These are phyloP conservation scores for Gallinago stenura DNA, from an alignment of 2,797 vertebrate species.

Conservation along the genomic window DNA sequence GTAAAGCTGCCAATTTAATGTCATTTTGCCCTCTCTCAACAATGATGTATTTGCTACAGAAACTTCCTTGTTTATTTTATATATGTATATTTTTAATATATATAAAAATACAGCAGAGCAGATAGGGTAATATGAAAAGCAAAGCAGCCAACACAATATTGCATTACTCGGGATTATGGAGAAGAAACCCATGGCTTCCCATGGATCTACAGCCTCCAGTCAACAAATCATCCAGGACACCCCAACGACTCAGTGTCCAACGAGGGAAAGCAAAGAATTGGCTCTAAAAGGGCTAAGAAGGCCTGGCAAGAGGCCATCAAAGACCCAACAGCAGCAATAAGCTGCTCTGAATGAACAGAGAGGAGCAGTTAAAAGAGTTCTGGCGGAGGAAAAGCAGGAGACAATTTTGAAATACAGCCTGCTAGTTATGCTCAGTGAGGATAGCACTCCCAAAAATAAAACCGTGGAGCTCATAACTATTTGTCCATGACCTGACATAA, in stretches of 20 bases:
- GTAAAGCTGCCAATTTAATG: slow-evolving; percentile 73
- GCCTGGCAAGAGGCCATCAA: slow-evolving; percentile 22
- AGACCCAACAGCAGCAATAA: neutral
- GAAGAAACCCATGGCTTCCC: neutral
- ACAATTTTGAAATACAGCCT: neutral
- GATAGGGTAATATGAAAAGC: neutral
- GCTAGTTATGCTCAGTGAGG: neutral
- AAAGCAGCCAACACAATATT: neutral
- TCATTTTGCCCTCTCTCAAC: slow-evolving; percentile 64
- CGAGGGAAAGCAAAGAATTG: neutral
- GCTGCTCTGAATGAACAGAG: slow-evolving; percentile 11
- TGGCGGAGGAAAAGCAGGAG: slow-evolving; percentile 25
- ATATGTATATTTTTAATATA: neutral
- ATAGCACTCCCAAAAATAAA: slow-evolving; percentile 23
- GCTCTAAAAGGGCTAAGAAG: neutral
- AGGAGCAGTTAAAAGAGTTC: neutral
- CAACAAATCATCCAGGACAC: neutral
- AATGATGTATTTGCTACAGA: slow-evolving; percentile 68
- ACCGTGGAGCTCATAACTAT: neutral
- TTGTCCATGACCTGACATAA: slow-evolving; percentile 31
- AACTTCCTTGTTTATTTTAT: slow-evolving; percentile 68
- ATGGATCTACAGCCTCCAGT: neutral
- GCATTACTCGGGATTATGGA: neutral
- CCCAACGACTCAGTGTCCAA: neutral
- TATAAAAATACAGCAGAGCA: neutral